Conservation (phyloP, 2,888 invertebrate genomes). For the Agrochola litura region DNA sequence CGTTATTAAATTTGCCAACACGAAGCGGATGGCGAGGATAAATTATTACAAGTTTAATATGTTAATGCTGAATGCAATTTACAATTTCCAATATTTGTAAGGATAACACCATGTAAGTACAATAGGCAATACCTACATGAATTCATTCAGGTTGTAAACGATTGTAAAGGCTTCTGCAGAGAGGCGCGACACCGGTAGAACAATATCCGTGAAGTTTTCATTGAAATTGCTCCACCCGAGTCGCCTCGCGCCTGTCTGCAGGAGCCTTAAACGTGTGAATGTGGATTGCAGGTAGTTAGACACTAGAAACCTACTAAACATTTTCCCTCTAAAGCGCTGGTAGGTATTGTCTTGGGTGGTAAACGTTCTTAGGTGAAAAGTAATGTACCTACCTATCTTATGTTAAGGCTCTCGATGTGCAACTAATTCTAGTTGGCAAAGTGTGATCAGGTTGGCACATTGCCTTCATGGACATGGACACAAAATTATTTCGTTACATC, state of each 20-base stretch:
- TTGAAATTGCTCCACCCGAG: too few relatives aligned
- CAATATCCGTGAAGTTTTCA: too few relatives aligned
- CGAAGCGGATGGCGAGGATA: slow-evolving; percentile 73
- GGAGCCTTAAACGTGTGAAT: not conserved
- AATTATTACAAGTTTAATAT: slow-evolving; percentile 22
- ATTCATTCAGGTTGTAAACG: not conserved
- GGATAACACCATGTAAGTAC: slow-evolving; percentile 65
- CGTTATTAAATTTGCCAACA: slow-evolving; percentile 78
- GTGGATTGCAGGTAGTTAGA: not conserved
- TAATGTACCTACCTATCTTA: slow-evolving; percentile 1
- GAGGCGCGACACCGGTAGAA: too few relatives aligned
- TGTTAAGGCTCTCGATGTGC: slow-evolving; percentile 16
- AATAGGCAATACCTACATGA: slow-evolving; percentile 48
- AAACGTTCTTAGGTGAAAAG: slow-evolving; percentile 2
- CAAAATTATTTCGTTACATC: slow-evolving; percentile 19
- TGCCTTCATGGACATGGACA: not conserved
- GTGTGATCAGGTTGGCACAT: not conserved
- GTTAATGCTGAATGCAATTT: slow-evolving; percentile 35
- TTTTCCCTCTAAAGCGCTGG: slow-evolving; percentile 8
- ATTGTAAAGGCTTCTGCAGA: not conserved
- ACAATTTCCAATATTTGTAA: slow-evolving; percentile 12
- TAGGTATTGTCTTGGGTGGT: slow-evolving; percentile 4
- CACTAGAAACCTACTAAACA: not conserved
- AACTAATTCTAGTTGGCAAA: slow-evolving; percentile 6
- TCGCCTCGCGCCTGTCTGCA: too few relatives aligned